A percentile compares a stretch with the other conserved stretches of the same genome.
These are phyloP conservation scores for Oncorhynchus clarkii DNA, from an alignment of 2,113 vertebrate species.

Conservation along the genomic window DNA sequence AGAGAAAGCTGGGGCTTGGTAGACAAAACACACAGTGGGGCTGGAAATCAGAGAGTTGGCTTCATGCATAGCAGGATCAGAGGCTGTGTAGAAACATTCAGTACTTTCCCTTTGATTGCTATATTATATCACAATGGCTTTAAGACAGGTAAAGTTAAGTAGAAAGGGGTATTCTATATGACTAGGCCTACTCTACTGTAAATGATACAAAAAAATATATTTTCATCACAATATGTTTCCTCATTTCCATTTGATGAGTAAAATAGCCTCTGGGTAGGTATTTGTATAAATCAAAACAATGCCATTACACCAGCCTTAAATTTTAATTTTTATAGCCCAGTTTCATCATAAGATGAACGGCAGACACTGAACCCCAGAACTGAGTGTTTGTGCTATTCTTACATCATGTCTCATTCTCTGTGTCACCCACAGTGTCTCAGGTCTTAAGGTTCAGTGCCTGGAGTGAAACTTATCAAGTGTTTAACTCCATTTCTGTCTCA, in stretches of 20 bases:
- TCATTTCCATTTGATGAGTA: not conserved
- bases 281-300: not conserved
- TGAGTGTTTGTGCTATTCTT: not conserved
- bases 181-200: not conserved
- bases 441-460: not conserved
- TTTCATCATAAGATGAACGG: not conserved
- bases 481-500: not conserved
- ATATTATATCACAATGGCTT: not conserved
- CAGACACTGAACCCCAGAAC: not conserved
- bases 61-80: conserved; percentile 50
- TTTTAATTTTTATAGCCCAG: not conserved
- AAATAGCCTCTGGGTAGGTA: not conserved
- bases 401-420: not conserved
- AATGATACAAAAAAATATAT: not conserved
- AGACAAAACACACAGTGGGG: conserved; percentile 17
- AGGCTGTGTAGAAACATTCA: conserved; percentile 26
- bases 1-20: not conserved
- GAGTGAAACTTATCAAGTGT: not conserved
- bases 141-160: too few relatives aligned
- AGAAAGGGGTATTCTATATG: too few relatives aligned
- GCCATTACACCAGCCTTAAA: not conserved
- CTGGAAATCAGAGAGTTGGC: conserved; percentile 41
- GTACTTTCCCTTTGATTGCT: not conserved
- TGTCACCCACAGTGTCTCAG: not conserved
- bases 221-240: not conserved